Base-by-base conservation (phyloP, 2,797 vertebrate species). In the Salmo trutta region DNA sequence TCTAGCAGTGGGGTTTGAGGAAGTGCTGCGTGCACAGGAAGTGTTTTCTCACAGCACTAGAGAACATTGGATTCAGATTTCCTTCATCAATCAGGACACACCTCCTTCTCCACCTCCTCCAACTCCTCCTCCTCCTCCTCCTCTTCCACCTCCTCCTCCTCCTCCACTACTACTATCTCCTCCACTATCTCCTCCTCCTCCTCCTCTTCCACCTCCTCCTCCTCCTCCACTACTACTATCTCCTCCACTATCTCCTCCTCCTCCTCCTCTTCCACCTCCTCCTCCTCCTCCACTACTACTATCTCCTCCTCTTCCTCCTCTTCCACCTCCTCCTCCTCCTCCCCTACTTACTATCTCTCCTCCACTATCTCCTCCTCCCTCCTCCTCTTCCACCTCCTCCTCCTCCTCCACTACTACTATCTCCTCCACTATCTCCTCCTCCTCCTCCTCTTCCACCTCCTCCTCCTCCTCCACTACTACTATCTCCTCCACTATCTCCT, bases 21-120 rank as follows among this genome's bases (percentile, higher is more conserved):
- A 84, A 82, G 66, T 54, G n/a, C 31, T 12, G 66, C 41, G 52
- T 62, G 71, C 69, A 70, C 54, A 76, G 72, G 66, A 79, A 85
- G 81, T 72, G 82, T 67, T 84, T 83, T 84, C 83, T 82, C 84
- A 76, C 36, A 41, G 76, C 76, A 82, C 80, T 59, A 56, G 73
- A 75, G 83, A 85, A 80, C 78, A 70, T 27, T 64, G 64, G 54
- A 80, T 79, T 80, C 67, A 74, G 82, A 71, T 78, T 59, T 64
- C 52, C 71, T 78, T 82, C 86, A 90, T 90, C 88, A 78, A 85
- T 90, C 89, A 90, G 79, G 65, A 59, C 64, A 47, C 59, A 67
- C 16, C 15, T 59, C 17, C 56, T n/a, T 17, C 56, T n/a, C 17
- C 56, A 27, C 2, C 27, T 27, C 27, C 27, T 27, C 27, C 27